phyloP scores from a whole-genome alignment of 2,797 vertebrate genomes.

The Phrynocephalus vlangalii region DNA sequence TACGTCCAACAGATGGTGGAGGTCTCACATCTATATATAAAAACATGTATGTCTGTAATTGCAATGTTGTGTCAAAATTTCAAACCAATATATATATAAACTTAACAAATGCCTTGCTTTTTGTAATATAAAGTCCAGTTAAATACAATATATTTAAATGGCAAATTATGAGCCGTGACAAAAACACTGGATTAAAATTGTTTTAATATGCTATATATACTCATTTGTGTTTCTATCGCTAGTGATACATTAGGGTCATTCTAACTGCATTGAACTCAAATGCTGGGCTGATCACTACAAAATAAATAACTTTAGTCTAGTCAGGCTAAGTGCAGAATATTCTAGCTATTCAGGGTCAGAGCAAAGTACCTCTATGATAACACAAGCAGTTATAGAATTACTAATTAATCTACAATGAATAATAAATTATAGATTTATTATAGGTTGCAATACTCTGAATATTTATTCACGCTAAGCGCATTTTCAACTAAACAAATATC shows the following conservation, averaged over 20 bases:
- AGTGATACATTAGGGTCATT: fast-evolving
- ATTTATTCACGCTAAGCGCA: neutral
- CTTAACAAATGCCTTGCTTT: too few species aligned
- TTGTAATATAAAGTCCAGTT: too few species aligned
- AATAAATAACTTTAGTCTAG: neutral
- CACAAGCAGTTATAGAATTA: neutral
- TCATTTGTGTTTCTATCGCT: neutral
- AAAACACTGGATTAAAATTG: neutral
- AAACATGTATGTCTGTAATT: too few species aligned
- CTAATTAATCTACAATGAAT: too few species aligned
- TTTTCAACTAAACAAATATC: constrained; percentile 2
- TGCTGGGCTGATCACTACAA: neutral
- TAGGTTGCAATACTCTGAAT: constrained; percentile 4
- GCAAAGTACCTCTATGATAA: too few species aligned
- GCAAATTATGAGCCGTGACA: neutral
- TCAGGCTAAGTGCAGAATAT: too few species aligned
- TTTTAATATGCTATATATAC: neutral
- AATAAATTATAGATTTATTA: neutral
- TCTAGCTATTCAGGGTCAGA: too few species aligned
- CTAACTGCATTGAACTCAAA: neutral
- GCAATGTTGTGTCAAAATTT: too few species aligned
- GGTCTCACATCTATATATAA: too few species aligned
- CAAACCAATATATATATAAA: too few species aligned
- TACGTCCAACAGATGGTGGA: too few species aligned
- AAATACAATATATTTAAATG: neutral